Evolutionary conservation across 1,140 invertebrate species (phyloP).

Genomic region (Telenomus remus): DNA sequence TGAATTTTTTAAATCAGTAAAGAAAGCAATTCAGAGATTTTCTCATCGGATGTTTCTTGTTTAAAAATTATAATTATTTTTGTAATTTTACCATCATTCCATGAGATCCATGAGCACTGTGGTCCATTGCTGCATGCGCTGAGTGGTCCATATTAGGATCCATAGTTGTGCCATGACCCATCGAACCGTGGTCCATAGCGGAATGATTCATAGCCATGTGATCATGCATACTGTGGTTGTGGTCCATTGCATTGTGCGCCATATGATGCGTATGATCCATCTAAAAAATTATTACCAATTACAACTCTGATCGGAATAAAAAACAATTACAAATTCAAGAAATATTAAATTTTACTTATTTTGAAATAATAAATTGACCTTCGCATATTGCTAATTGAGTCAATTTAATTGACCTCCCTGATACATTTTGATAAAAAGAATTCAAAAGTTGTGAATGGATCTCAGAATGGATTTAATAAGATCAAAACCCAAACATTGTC

Average conservation of each 20-base stretch:
- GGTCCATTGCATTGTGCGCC: constrained; percentile 15
- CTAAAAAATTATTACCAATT: constrained; percentile 17
- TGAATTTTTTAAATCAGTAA: no score
- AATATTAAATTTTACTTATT: no score
- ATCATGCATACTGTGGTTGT: constrained; percentile 56
- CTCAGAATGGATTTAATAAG: no score
- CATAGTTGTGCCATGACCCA: constrained; percentile 18
- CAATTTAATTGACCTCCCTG: not conserved
- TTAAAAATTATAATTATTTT: constrained; percentile 24
- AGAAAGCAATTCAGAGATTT: no score
- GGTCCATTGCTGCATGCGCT: not conserved
- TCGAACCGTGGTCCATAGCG: constrained; percentile 21
- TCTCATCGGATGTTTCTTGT: no score
- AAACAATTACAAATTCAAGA: no score
- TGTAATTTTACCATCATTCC: constrained; percentile 66
- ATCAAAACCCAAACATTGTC: constrained; percentile 5
- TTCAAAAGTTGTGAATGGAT: not conserved
- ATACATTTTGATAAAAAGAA: not conserved
- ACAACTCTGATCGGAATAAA: not conserved
- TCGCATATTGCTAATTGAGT: no score
- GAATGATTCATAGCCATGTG: constrained; percentile 35
- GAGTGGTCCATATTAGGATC: constrained; percentile 11
- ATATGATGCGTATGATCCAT: constrained; percentile 32
- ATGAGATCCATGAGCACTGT: constrained; percentile 47
- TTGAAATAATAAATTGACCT: no score